Conservation (phyloP, 1,140 invertebrate species). For the Drosophila saltans region DNA sequence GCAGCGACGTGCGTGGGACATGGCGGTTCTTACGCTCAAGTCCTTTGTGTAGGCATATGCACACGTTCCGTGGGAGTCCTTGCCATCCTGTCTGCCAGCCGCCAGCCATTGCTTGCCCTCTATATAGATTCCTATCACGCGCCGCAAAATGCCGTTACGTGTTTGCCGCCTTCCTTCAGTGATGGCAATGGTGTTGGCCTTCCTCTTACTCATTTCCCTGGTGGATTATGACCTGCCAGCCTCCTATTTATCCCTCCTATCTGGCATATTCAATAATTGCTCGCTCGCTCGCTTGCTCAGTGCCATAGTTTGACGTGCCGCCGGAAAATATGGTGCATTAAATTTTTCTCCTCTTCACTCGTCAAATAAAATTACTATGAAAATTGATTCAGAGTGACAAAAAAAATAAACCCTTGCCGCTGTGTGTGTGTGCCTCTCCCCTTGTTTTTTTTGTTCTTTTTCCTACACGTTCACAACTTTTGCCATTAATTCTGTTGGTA, state of each 20-base stretch:
- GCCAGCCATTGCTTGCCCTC: neutral
- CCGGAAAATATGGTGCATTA: slow-evolving; percentile 71
- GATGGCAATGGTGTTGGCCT: slow-evolving; percentile 40
- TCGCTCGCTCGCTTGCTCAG: slow-evolving; percentile 16
- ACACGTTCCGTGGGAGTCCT: slow-evolving; percentile 55
- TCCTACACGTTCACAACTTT: slow-evolving; percentile 37
- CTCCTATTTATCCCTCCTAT: slow-evolving; percentile 34
- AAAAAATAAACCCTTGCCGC: slow-evolving; percentile 4
- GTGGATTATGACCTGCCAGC: slow-evolving; percentile 43
- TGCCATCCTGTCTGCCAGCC: slow-evolving; percentile 24
- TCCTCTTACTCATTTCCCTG: slow-evolving; percentile 29
- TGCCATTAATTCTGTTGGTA: neutral
- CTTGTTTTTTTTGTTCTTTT: neutral
- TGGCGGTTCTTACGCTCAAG: slow-evolving; percentile 37
- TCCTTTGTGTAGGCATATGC: slow-evolving; percentile 63
- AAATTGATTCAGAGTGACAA: slow-evolving; percentile 59
- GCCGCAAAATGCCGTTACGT: slow-evolving; percentile 77
- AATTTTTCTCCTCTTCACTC: slow-evolving; percentile 56
- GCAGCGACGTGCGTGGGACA: slow-evolving; percentile 72
- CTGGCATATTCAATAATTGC: slow-evolving; percentile 74
- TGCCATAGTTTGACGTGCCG: slow-evolving; percentile 60
- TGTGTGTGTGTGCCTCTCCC: slow-evolving; percentile 44
- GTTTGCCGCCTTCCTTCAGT: slow-evolving; percentile 57
- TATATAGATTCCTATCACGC: slow-evolving; percentile 67
- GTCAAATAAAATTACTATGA: slow-evolving; percentile 54